A percentile compares a stretch with the other conserved stretches of the same genome.
These are phyloP conservation scores for Lepus timidus DNA, from an alignment of 2,113 vertebrate genomes.

Conservation along the genomic window DNA sequence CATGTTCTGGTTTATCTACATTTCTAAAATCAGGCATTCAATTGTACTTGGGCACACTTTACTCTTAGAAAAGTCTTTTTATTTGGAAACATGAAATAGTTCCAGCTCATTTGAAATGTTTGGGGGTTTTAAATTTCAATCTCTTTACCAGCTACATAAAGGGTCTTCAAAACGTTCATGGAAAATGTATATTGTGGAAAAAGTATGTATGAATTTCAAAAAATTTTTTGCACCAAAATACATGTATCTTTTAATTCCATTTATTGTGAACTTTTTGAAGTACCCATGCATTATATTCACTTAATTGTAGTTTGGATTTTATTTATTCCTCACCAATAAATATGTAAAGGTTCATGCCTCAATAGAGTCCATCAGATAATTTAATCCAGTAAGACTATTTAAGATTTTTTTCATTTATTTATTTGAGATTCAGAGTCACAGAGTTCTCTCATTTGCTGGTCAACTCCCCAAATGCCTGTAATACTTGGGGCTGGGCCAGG, in stretches of 20 bases:
- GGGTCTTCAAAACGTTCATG: too few species aligned
- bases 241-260: too few species aligned
- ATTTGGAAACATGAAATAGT: not conserved
- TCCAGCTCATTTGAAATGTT: conserved; percentile 16
- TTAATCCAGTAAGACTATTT: not conserved
- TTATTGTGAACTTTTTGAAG: too few species aligned
- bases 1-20: conserved; percentile 39
- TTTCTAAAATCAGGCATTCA: conserved; percentile 46
- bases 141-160: not conserved
- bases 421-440: too few species aligned
- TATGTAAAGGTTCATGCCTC: not conserved
- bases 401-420: too few species aligned
- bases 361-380: not conserved
- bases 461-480: too few species aligned
- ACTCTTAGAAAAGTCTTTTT: conserved; percentile 19
- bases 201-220: too few species aligned
- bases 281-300: conserved; percentile 9
- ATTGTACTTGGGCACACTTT: not conserved
- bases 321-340: not conserved
- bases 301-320: not conserved
- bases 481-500: too few species aligned
- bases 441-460: too few species aligned
- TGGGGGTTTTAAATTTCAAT: conserved; percentile 28
- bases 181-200: too few species aligned
- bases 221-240: too few species aligned